Evolutionary conservation across 2,113 vertebrate genomes (phyloP).

Genomic region (Shinisaurus crocodilurus): DNA sequence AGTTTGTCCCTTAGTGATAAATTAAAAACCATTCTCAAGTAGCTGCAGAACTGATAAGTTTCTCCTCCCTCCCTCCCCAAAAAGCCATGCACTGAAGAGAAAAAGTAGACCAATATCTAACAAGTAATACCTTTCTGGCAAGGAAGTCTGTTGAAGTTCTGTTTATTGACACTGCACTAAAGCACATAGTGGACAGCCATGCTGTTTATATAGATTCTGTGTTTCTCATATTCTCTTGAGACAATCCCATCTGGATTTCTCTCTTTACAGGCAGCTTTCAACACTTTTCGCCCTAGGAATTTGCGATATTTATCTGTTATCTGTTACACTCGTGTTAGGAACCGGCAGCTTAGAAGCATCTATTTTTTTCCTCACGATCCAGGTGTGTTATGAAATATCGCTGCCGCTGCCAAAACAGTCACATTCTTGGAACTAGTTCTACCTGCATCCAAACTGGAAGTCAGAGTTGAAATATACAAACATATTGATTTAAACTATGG

Average conservation of each 20-base stretch:
- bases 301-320: background rate
- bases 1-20: too few relatives aligned
- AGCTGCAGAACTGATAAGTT: background rate
- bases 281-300: fast-evolving
- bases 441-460: background rate
- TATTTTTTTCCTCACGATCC: fast-evolving
- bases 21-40: background rate
- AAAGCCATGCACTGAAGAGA: background rate
- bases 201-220: background rate
- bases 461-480: background rate
- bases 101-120: background rate
- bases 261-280: background rate
- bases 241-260: conserved; percentile 5
- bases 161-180: conserved; percentile 11
- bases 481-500: background rate
- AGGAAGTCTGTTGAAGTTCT: background rate
- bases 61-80: background rate
- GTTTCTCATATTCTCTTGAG: background rate
- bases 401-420: background rate
- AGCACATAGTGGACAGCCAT: background rate
- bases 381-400: fast-evolving
- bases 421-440: background rate
- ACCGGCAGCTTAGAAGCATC: background rate
- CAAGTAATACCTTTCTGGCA: background rate
- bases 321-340: background rate